Evolutionary conservation across 37 sponge, comb jelly and placozoan genomes (phyloP), one percentile per base, ranked within the genome.

Genomic region (Corticium candelabrum): DNA sequence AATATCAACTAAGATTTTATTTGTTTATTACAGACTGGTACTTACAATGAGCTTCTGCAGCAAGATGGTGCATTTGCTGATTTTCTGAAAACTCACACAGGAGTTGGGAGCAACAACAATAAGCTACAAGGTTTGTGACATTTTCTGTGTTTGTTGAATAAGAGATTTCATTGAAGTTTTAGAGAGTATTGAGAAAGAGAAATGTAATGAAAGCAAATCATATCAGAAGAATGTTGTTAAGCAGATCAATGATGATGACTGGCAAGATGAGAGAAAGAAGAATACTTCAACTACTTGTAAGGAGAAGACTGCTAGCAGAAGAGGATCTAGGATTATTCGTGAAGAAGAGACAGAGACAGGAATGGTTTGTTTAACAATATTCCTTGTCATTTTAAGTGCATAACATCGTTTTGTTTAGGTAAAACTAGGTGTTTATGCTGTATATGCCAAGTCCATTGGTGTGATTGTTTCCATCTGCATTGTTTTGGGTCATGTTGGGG

Each of bases 41-140:
- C 87, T 11, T 94, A 91, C 78, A 67, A 43, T 74, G 87, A 88
- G 35, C 82, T 94, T 43, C 79, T 88, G 11, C 78, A 82, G 31
- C 78, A 79, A 37, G 56, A 91, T 50, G 95, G 89, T 41, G 80
- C 79, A 27, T 91, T 94, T 78, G 82, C 93, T 80, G 87, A 91
- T 38, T 84, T 91, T 37, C 62, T 94, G n/a, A 41, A 43, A 38
- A 82, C 73, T 4, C 84, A 82, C 76, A 86, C 86, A 33, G 68
- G 41, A 29, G 33, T 37, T 15, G 82, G 75, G 0, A 79, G 78
- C 39, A 40, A 77, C 29, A 40, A 78, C 21, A 21, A 11, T 21
- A 21, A 50, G 27, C 67, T 27, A 21, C 67, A 56, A 56, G 67
- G 27, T n/a, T n/a, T n/a, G n/a, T n/a, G n/a, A n/a, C n/a, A n/a